Base-by-base conservation (phyloP, 2,797 vertebrate species). In the Phoxinus dragarum region DNA sequence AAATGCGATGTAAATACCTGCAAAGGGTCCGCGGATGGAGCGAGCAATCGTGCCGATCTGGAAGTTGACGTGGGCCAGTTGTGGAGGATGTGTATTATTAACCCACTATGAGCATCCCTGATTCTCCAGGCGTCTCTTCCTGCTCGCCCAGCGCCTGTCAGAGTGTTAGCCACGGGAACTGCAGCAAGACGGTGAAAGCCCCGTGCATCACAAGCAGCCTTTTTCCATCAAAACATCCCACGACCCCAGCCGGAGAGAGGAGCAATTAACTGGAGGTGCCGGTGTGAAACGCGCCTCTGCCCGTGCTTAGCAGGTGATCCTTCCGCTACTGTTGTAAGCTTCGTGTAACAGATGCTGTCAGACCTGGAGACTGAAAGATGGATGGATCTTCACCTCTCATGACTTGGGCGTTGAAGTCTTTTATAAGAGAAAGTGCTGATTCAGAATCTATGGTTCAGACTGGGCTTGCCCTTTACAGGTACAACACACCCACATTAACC, bases 101-200 rank as follows among this genome's bases (percentile, higher is more conserved):
- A 66, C 81, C 81, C 80, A 23, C 86, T 82, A 59, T 36, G 80
- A 88, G 84, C 68, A 86, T 85, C 87, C 56, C 84, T 42, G 67
- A 42, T 34, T 59, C 79, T 88, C 74, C 74, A 56, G 38, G 77
- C 61, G 73, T 81, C 52, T 88, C 73, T 88, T 85, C 56, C 87
- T 88, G 87, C 80, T 88, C 80, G 56, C 61, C 44, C 42, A 85
- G 80, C 84, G 83, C 84, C 75, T 86, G 38, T 81, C 19, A 38
- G 80, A 86, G 87, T 86, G 87, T 85, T 73, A 23, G 75, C 75
- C 31, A 79, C 36, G 75, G 80, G 87, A 86, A 88, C 87, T 88
- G 87, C 86, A 87, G 42, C 54, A 75, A 81, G 61, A 76, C 79
- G 73, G 47, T 73, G 66, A 77, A 77, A 76, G 27, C 79, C 80